These are phyloP conservation scores for Ceratitis capitata DNA, from an alignment of 1,140 invertebrate genomes.

Conservation along the genomic window DNA sequence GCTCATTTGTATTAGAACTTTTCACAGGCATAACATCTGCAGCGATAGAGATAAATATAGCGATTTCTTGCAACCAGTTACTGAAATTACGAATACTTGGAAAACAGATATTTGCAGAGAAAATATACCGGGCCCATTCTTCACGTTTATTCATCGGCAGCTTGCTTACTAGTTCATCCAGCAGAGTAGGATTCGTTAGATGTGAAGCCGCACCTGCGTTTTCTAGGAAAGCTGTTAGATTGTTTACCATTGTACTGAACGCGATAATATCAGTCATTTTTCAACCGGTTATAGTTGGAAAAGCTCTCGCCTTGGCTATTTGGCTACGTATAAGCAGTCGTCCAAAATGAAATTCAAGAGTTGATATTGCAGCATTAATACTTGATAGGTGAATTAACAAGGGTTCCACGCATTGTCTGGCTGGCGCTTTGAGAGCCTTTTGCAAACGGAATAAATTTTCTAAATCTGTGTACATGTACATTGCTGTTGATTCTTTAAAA, in stretches of 20 bases:
- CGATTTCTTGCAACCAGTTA: constrained; percentile 37
- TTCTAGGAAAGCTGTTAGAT: constrained; percentile 28
- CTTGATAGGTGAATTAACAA: constrained; percentile 14
- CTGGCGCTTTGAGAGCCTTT: neutral
- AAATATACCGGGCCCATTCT: constrained; percentile 31
- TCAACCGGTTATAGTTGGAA: constrained; percentile 10
- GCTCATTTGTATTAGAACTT: neutral
- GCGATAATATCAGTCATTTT: constrained; percentile 19
- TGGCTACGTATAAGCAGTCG: constrained; percentile 11
- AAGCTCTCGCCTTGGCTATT: constrained; percentile 16
- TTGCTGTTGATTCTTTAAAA: constrained; percentile 9
- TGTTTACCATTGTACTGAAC: constrained; percentile 34
- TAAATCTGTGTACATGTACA: neutral
- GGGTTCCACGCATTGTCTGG: constrained; percentile 6
- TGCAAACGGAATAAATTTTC: neutral
- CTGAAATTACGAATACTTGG: too few species aligned
- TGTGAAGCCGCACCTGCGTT: constrained; percentile 20
- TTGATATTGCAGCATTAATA: constrained; percentile 12
- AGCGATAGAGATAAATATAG: constrained; percentile 9
- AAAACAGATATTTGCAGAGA: neutral
- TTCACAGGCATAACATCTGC: neutral
- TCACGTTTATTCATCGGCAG: constrained; percentile 21
- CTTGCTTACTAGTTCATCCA: constrained; percentile 36
- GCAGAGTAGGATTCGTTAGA: constrained; percentile 13
- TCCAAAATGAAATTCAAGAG: constrained; percentile 29